phyloP scores from a whole-genome alignment of 2,888 invertebrate genomes.

The Zhuqinia jingwanae region DNA sequence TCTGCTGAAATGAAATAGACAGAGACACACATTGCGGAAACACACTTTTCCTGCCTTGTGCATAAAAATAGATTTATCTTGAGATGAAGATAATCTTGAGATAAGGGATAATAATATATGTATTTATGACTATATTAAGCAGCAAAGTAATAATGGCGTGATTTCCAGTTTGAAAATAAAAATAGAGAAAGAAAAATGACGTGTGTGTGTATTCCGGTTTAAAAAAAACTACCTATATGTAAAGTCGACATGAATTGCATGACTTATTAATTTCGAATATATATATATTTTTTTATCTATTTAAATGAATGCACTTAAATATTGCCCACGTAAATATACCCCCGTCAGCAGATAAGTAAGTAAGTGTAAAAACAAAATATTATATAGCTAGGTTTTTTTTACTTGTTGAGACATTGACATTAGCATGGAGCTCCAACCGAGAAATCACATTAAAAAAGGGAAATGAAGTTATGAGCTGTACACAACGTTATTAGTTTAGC shows the following conservation, averaged over 20 bases:
- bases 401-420: too few species aligned
- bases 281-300: too few species aligned
- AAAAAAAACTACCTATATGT: background rate
- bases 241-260: too few species aligned
- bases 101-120: too few species aligned
- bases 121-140: too few species aligned
- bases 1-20: slow-evolving; percentile 22
- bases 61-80: slow-evolving; percentile 17
- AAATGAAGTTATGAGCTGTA: slow-evolving; percentile 52
- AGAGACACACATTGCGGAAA: slow-evolving; percentile 48
- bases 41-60: slow-evolving; percentile 57
- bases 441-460: slow-evolving; percentile 60
- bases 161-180: slow-evolving; percentile 59
- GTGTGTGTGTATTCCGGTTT: background rate
- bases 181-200: slow-evolving; percentile 33
- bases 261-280: slow-evolving; percentile 15
- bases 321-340: too few species aligned
- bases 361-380: too few species aligned
- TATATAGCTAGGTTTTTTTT: too few species aligned
- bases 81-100: too few species aligned
- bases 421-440: slow-evolving; percentile 45
- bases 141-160: too few species aligned
- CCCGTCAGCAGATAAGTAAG: too few species aligned
- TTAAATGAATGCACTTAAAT: too few species aligned
- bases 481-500: slow-evolving; percentile 35